Base-by-base conservation (phyloP, 2,113 vertebrate genomes). In the Crotalus tigris region DNA sequence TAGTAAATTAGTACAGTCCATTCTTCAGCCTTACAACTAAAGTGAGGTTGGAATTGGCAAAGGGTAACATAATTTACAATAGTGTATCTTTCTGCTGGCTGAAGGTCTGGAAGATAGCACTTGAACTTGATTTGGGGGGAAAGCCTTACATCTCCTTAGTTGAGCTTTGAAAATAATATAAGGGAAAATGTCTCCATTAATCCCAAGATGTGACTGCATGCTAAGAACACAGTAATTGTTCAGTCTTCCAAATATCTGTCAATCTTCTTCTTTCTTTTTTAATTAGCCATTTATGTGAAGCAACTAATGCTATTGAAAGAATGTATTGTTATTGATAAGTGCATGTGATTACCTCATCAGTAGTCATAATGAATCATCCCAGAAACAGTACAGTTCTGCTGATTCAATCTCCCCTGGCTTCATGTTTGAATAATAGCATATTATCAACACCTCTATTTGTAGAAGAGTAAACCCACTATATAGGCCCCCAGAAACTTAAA, bases 311-410 rank as follows among this genome's bases (percentile, higher is more conserved):
- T 33, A 13, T 39, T 26, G 26, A 59, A 91, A 89, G 1, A 24
- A 0, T 5, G 19, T 85, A 90, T 57, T 88, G 33, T 0, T 21
- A 46, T 33, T 88, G 0, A 29, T 88, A 91, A 19, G 3, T 87
- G 11, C 54, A 93, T 54, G 44, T 58, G 17, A 44, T 69, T 53
- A 3, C 59, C 92, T 89, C 19, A 93, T 17, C n/a, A 88, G 26
- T 53, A 61, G 13, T 85, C 92, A 24, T 54, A 93, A 64, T 7
- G 9, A 12, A 87, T 10, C 0, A 92, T 88, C 55, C 85, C 33
- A 89, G 54, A 90, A 2, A 91, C 0, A 44, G 0, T 0, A 0
- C 0, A 26, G 53, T 69, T 5, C 85, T 33, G 89, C n/a, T 0
- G 17, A 58, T 24, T 23, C n/a, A 33, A 23, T 24, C 69, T 58